Evolutionary conservation across 2,888 invertebrate genomes (phyloP), one percentile per base, ranked within the genome.

Genomic region (Dryobota labecula): DNA sequence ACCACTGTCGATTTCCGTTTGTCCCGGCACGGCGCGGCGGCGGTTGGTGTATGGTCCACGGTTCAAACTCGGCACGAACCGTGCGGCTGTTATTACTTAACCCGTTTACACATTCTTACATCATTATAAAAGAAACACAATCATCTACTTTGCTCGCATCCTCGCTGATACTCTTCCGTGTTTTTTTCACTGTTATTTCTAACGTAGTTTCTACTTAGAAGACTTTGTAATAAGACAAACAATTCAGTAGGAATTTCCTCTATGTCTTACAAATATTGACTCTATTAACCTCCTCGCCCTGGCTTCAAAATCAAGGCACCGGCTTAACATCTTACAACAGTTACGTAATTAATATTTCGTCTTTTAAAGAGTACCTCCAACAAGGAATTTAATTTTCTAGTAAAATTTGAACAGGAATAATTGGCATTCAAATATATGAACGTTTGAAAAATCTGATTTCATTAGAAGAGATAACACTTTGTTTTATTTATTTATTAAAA

Each of bases 371-470:
- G 36, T 30, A 13, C 27, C 33, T 18, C 33, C 27, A 30, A 2
- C 2, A 24, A 33, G 54, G 49, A 51, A 61, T 56, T 71, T 45
- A 60, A 58, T 53, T 60, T 3, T 60, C 18, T 27, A 30, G 56
- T 33, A 20, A 30, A 43, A 24, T 71, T n/a, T 47, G 15, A 45
- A 33, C 18, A 47, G 27, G 5, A 38, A 27, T n/a, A 27, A 49
- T 33, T 15, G 18, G n/a, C 33, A 36, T 43, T 45, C 4, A 27
- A 20, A 20, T 43, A 11, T 9, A n/a, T 13, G n/a, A 11, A 45
- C 9, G 1, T 56, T 27, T 24, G 18, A 9, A n/a, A 66, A 56
- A 49, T 47, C 2, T 30, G 54, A 30, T 70, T 45, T 30, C n/a
- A 43, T 38, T 53, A 33, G 4, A 24, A 24, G 30, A 41, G 24